Conservation (phyloP, 2,888 invertebrate genomes). For the Drosophila paranaensis region DNA sequence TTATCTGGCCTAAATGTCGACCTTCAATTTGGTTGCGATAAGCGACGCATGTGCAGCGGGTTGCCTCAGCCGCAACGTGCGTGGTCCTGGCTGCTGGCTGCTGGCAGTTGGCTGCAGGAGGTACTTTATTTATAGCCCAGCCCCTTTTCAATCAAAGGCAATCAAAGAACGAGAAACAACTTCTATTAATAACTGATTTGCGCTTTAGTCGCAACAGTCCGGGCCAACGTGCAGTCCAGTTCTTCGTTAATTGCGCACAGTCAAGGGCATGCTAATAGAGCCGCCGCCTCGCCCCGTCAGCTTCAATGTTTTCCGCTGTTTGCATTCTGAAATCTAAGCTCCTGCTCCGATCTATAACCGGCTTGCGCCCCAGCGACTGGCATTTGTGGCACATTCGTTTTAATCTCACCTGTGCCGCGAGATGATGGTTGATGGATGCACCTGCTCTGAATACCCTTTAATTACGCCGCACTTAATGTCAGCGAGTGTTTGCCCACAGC, state of each 20-base stretch:
- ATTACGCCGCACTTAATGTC: constrained; percentile 78
- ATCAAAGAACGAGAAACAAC: constrained; percentile 44
- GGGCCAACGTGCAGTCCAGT: not conserved
- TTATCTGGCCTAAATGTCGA: constrained; percentile 44
- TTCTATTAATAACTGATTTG: constrained; percentile 72
- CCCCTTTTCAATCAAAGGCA: constrained; percentile 65
- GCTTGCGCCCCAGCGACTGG: constrained; percentile 37
- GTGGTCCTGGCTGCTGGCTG: constrained; percentile 49
- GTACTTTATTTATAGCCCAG: constrained; percentile 41
- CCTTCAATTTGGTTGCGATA: constrained; percentile 45
- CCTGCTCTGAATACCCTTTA: constrained; percentile 51
- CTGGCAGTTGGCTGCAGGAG: constrained; percentile 25
- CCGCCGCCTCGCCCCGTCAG: constrained; percentile 30
- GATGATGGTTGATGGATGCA: constrained; percentile 44
- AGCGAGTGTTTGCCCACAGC: constrained; percentile 68
- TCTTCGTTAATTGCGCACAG: constrained; percentile 6
- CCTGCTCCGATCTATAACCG: constrained; percentile 31
- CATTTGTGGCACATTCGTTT: constrained; percentile 82
- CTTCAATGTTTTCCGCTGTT: constrained; percentile 74
- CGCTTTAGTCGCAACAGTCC: constrained; percentile 59
- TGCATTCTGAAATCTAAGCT: constrained; percentile 77
- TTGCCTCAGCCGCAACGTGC: constrained; percentile 41
- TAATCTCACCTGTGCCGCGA: constrained; percentile 71
- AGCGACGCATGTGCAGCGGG: constrained; percentile 18
- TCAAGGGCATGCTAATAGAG: constrained; percentile 69